Evolutionary conservation across 2,113 vertebrate species (phyloP).

Genomic region (Nothoprocta perdicaria): DNA sequence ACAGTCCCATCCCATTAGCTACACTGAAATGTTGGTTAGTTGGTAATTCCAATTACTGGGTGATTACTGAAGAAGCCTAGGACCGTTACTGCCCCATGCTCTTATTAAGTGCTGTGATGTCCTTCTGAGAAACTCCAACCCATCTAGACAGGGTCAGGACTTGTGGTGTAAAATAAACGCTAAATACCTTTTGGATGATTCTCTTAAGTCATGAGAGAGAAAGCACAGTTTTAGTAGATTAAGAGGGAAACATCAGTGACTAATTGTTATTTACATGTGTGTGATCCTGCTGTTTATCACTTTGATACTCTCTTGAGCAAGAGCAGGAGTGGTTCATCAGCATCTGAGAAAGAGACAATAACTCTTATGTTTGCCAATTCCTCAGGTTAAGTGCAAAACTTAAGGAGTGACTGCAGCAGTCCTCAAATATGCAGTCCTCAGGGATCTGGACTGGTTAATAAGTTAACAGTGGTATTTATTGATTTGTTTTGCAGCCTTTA

Average conservation of each 20-base stretch:
- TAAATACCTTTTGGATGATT: not conserved
- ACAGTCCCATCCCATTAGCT: not conserved
- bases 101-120: not conserved
- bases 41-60: not conserved
- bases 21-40: not conserved
- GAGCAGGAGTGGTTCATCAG: not conserved
- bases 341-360: not conserved
- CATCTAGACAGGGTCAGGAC: not conserved
- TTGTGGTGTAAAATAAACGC: not conserved
- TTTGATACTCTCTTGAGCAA: not conserved
- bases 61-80: not conserved
- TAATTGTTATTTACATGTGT: not conserved
- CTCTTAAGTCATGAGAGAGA: not conserved
- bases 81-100: not conserved
- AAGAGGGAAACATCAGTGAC: not conserved
- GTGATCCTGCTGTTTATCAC: not conserved
- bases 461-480: not conserved
- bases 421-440: not conserved
- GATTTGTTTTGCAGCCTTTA: not conserved
- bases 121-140: not conserved
- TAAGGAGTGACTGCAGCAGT: not conserved
- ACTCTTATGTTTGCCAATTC: not conserved
- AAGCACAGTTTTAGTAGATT: not conserved
- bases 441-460: not conserved
- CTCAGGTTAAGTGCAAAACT: not conserved